A percentile compares a stretch with the other conserved stretches of the same genome.
Evolutionary conservation across 2,113 vertebrate species (phyloP).

Genomic region (Lates calcarifer): DNA sequence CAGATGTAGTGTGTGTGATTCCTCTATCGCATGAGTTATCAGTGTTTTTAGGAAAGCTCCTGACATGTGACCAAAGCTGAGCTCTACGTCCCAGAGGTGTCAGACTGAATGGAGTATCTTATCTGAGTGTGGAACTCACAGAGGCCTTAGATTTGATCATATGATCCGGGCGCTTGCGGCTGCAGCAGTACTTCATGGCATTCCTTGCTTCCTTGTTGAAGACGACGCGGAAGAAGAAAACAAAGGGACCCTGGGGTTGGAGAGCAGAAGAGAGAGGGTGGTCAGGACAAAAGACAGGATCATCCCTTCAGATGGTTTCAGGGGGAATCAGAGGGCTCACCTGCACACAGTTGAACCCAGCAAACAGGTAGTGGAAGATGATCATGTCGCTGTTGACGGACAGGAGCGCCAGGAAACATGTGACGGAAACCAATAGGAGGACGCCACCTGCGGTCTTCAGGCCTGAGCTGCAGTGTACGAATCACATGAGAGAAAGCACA

Average conservation of each 20-base stretch:
- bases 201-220: slow-evolving; percentile 92
- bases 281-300: not conserved
- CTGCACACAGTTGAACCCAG: slow-evolving; percentile 91
- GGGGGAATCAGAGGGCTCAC: slow-evolving; percentile 71
- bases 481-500: slow-evolving; percentile 9
- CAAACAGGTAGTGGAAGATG: slow-evolving; percentile 95
- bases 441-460: slow-evolving; percentile 87
- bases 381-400: slow-evolving; percentile 94
- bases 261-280: not conserved
- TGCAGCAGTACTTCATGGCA: slow-evolving; percentile 90
- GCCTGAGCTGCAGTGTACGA: slow-evolving; percentile 83
- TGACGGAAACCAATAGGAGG: slow-evolving; percentile 89
- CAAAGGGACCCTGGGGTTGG: slow-evolving; percentile 89
- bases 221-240: slow-evolving; percentile 92
- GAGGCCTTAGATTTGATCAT: slow-evolving; percentile 91
- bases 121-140: slow-evolving; percentile 80
- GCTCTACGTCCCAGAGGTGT: slow-evolving; percentile 5
- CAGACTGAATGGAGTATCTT: not conserved
- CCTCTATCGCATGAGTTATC: not conserved
- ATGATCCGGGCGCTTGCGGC: slow-evolving; percentile 86
- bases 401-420: slow-evolving; percentile 91
- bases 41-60: not conserved
- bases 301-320: not conserved
- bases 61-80: slow-evolving; percentile 5
- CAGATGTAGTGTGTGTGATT: not conserved